Percentiles rank a stretch among this genome's conserved stretches.
Evolutionary conservation across 2,888 invertebrate species (phyloP).

Genomic region (Sinodicranocentrus sp.): DNA sequence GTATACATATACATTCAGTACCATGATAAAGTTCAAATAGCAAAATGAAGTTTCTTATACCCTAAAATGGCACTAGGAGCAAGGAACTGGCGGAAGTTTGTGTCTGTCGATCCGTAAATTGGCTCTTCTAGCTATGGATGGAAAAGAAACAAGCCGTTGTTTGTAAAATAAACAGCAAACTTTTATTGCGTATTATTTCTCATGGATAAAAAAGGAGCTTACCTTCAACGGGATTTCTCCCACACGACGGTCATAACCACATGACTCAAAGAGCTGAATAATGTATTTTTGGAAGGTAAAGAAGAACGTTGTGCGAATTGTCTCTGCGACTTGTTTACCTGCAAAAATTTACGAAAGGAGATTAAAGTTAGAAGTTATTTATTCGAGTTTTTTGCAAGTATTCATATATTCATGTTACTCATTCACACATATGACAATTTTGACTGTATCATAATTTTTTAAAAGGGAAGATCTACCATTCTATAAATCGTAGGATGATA

Average conservation of each 20-base stretch:
- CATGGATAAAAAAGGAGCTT: conserved; percentile 1
- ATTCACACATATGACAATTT: no score
- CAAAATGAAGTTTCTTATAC: conserved; percentile 51
- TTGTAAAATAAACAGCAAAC: no score
- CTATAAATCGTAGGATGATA: no score
- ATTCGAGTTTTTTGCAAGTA: no score
- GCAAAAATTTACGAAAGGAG: background rate
- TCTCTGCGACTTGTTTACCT: conserved; percentile 88
- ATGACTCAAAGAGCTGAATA: conserved; percentile 84
- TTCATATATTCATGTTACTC: no score
- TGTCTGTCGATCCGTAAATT: conserved; percentile 68
- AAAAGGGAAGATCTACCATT: no score
- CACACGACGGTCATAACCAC: conserved; percentile 89
- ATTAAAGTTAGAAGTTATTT: no score
- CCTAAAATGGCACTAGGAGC: conserved; percentile 91
- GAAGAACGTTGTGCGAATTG: conserved; percentile 91
- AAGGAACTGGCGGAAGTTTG: conserved; percentile 86
- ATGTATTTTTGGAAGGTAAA: conserved; percentile 92
- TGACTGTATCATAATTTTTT: no score
- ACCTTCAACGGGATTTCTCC: conserved; percentile 80
- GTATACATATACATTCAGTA: no score
- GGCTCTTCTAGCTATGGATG: conserved; percentile 58
- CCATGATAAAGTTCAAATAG: no score
- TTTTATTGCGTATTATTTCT: no score
- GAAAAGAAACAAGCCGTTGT: conserved; percentile 7